These are phyloP conservation scores for Zeuzera pyrina DNA, from an alignment of 2,888 invertebrate genomes.

Conservation along the genomic window DNA sequence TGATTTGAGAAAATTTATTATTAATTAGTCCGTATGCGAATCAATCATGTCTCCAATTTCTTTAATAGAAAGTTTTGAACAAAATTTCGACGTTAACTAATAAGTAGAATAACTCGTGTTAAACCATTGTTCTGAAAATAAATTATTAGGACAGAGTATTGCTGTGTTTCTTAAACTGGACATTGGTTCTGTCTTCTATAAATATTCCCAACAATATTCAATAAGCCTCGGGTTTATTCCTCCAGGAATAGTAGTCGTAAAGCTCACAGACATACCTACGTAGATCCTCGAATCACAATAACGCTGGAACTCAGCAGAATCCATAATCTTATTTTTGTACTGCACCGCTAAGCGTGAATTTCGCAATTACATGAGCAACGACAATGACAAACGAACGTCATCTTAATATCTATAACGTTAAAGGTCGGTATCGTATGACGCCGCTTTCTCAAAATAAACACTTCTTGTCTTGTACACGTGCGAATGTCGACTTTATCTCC, in stretches of 20 bases:
- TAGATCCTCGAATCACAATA: slow-evolving; percentile 74
- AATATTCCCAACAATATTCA: slow-evolving; percentile 68
- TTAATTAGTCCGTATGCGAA: too few relatives aligned
- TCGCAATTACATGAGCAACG: slow-evolving; percentile 61
- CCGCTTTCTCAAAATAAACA: slow-evolving; percentile 64
- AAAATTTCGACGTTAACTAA: too few relatives aligned
- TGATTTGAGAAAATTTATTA: too few relatives aligned
- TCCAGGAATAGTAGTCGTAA: slow-evolving; percentile 70
- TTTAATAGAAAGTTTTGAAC: too few relatives aligned
- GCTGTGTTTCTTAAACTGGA: slow-evolving; percentile 34
- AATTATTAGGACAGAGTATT: too few relatives aligned
- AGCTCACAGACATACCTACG: slow-evolving; percentile 67
- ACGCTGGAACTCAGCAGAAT: slow-evolving; percentile 69
- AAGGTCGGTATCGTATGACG: slow-evolving; percentile 37
- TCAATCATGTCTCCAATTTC: too few relatives aligned
- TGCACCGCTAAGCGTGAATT: slow-evolving; percentile 72
- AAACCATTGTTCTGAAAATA: too few relatives aligned
- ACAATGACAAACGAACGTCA: slow-evolving; percentile 34
- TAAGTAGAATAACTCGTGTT: too few relatives aligned
- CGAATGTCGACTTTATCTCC: slow-evolving; percentile 69
- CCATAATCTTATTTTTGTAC: slow-evolving; percentile 74
- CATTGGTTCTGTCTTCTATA: slow-evolving; percentile 63
- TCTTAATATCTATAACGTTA: slow-evolving; percentile 31
- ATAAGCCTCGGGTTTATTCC: slow-evolving; percentile 64
- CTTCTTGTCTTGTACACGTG: slow-evolving; percentile 65